A percentile compares a stretch with the other conserved stretches of the same genome.
Evolutionary conservation across 1,140 invertebrate species (phyloP).

Genomic region (Drosophila dunni): DNA sequence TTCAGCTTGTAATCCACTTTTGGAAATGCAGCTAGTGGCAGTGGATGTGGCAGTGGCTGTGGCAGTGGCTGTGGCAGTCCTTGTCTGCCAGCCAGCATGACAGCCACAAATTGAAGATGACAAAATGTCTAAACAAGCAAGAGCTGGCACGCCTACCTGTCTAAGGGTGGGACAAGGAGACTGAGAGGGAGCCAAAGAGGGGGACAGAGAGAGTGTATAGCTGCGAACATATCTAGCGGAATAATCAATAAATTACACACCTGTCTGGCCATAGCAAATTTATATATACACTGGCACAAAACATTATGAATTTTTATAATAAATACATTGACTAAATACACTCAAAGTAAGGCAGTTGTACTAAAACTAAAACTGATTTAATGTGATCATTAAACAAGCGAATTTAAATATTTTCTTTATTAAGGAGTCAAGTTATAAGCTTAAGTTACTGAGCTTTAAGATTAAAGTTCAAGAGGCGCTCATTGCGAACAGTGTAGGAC

Average conservation of each 20-base stretch:
- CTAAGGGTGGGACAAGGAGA: slow-evolving; percentile 28
- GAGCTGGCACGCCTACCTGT: slow-evolving; percentile 23
- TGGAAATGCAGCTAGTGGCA: slow-evolving; percentile 70
- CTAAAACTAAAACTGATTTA: too few relatives aligned
- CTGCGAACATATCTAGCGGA: slow-evolving; percentile 72
- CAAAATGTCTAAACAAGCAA: slow-evolving; percentile 81
- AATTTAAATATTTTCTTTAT: too few relatives aligned
- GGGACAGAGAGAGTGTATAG: slow-evolving; percentile 23
- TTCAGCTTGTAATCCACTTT: slow-evolving; percentile 82
- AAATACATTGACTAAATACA: too few relatives aligned
- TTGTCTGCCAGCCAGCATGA: slow-evolving; percentile 63
- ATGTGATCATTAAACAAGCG: too few relatives aligned
- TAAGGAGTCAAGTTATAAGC: too few relatives aligned
- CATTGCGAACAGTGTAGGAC: too few relatives aligned
- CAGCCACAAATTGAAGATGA: slow-evolving; percentile 83
- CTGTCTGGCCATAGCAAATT: slow-evolving; percentile 77
- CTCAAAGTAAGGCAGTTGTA: too few relatives aligned
- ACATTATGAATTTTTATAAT: too few relatives aligned
- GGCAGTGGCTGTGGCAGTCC: slow-evolving; percentile 10
- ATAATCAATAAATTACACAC: slow-evolving; percentile 84
- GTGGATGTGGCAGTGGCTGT: slow-evolving; percentile 3
- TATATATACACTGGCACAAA: slow-evolving; percentile 17
- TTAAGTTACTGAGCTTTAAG: too few relatives aligned
- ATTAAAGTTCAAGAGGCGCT: too few relatives aligned
- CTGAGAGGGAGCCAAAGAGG: slow-evolving; percentile 8